A percentile compares a stretch with the other conserved stretches of the same genome.
These are phyloP conservation scores for Gopherus evgoodei DNA, from an alignment of 2,113 vertebrate species.

Conservation along the genomic window DNA sequence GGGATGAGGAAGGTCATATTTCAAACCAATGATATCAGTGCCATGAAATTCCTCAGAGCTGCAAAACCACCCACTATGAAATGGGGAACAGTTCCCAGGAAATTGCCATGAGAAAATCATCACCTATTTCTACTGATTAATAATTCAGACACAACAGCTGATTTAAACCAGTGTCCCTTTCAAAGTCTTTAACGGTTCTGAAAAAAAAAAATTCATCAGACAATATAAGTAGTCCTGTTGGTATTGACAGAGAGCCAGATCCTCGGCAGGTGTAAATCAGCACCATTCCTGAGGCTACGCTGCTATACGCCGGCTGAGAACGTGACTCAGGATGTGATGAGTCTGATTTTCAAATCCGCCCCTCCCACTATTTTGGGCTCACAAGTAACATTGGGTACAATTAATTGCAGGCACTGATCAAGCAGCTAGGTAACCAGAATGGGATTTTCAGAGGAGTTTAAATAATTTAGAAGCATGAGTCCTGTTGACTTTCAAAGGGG, in stretches of 20 bases:
- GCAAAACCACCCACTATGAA: neutral
- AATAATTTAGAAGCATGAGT: neutral
- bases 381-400: neutral
- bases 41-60: neutral
- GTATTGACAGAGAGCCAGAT: neutral
- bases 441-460: neutral
- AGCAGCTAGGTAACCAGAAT: neutral
- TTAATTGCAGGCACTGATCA: neutral
- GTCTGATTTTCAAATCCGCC: neutral
- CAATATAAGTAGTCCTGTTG: neutral
- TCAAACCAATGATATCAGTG: neutral
- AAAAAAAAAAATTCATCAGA: neutral
- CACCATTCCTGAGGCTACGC: neutral
- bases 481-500: neutral
- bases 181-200: neutral
- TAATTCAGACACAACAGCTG: neutral
- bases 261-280: neutral
- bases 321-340: neutral
- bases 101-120: neutral
- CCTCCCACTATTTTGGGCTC: neutral
- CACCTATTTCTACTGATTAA: neutral
- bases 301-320: neutral
- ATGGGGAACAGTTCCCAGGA: neutral
- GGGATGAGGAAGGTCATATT: neutral
- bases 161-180: neutral